phyloP scores from a whole-genome alignment of 1,140 invertebrate species.

The Helicoverpa armigera region DNA sequence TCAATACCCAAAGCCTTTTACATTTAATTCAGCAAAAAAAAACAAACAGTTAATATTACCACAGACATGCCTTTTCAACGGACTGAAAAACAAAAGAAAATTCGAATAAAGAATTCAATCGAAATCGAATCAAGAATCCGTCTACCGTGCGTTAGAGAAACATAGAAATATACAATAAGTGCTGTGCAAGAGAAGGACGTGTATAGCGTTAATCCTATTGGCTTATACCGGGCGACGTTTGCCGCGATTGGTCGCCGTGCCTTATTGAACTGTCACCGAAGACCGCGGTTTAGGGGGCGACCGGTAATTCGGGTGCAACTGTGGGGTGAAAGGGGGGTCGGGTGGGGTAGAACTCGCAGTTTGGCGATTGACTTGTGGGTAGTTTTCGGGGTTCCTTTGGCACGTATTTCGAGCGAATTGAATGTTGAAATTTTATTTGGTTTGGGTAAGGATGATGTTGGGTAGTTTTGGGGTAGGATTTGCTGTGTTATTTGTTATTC shows the following conservation, averaged over 20 bases:
- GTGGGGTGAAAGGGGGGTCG: conserved; percentile 60
- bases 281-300: conserved; percentile 82
- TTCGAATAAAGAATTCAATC: conserved; percentile 84
- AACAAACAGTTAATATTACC: conserved; percentile 48
- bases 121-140: conserved; percentile 84
- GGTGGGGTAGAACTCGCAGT: conserved; percentile 60
- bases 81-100: conserved; percentile 80
- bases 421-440: conserved; percentile 38
- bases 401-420: conserved; percentile 43
- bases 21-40: conserved; percentile 36
- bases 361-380: conserved; percentile 85
- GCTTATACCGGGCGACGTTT: conserved; percentile 86
- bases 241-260: conserved; percentile 84
- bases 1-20: conserved; percentile 26
- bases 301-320: conserved; percentile 82
- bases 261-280: conserved; percentile 86
- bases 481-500: neutral
- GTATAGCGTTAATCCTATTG: conserved; percentile 84
- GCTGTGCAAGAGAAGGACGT: conserved; percentile 60
- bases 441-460: neutral
- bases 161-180: conserved; percentile 58
- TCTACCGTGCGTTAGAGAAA: conserved; percentile 68
- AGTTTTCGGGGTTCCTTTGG: conserved; percentile 80
- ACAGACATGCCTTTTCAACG: conserved; percentile 55
- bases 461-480: neutral